These are phyloP conservation scores for Leptopilina myrica DNA, from an alignment of 2,888 invertebrate genomes.

Conservation along the genomic window DNA sequence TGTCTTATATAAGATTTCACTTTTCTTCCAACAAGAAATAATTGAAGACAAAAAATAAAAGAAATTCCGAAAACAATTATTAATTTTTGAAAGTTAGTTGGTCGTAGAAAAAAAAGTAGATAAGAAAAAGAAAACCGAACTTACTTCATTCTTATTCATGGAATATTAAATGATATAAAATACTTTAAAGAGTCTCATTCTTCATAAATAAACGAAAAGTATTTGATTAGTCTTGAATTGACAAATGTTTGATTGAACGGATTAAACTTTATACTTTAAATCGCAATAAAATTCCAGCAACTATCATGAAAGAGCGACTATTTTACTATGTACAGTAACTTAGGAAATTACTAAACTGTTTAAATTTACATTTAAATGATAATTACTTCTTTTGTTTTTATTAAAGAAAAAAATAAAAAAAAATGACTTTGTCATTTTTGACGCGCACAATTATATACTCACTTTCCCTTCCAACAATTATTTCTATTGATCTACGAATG, in stretches of 20 bases:
- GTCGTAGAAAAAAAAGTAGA: background rate
- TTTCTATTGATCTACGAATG: too few species aligned
- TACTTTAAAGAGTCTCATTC: background rate
- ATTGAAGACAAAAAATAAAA: background rate
- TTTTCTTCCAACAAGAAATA: background rate
- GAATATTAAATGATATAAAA: constrained; percentile 4
- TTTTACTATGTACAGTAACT: background rate
- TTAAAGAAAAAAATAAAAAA: background rate
- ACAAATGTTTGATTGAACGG: background rate
- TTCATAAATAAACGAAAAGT: background rate
- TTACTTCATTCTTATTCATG: constrained; percentile 2
- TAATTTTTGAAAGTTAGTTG: background rate
- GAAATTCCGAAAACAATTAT: background rate
- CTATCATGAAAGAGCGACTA: background rate
- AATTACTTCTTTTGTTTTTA: background rate
- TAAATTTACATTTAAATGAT: constrained; percentile 16
- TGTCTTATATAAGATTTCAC: too few species aligned
- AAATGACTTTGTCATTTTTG: background rate
- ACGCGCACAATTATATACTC: too few species aligned
- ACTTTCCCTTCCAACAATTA: too few species aligned
- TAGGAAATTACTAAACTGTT: background rate
- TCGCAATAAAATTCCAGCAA: constrained; percentile 16
- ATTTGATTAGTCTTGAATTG: background rate
- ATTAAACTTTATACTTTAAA: constrained; percentile 11
- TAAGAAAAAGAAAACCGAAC: background rate